These are phyloP conservation scores for Cydia fagiglandana DNA, from an alignment of 1,140 invertebrate genomes.

Conservation along the genomic window DNA sequence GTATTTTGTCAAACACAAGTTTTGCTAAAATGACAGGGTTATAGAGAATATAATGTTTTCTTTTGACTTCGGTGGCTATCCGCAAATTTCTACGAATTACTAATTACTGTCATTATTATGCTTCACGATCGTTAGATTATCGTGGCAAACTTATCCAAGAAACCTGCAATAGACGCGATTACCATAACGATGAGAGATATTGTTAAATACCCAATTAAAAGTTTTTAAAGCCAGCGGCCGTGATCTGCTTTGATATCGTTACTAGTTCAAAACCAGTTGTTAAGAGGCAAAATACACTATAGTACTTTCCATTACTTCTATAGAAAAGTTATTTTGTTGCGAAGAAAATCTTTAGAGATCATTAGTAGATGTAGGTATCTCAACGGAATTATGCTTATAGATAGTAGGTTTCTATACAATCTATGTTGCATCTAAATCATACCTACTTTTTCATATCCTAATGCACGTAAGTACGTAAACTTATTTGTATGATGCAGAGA, in stretches of 20 bases:
- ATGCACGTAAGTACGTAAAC: no score
- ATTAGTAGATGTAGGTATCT: not conserved
- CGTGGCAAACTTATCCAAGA: not conserved
- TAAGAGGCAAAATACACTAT: not conserved
- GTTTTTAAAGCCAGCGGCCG: not conserved
- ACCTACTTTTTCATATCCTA: no score
- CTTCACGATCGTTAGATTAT: not conserved
- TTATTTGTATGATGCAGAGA: no score
- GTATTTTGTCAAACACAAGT: no score
- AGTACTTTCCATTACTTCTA: not conserved
- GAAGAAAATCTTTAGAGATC: not conserved
- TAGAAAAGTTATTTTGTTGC: not conserved
- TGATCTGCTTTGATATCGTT: not conserved
- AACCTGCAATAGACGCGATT: not conserved
- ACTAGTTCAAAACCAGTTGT: not conserved
- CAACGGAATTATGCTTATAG: not conserved
- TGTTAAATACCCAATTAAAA: conserved; percentile 8
- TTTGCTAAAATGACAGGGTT: no score
- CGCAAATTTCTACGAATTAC: not conserved
- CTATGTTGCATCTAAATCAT: no score
- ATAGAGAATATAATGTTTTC: no score
- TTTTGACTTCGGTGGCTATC: no score
- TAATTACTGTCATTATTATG: not conserved
- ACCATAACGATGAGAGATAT: not conserved
- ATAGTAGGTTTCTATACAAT: no score